Base-by-base conservation (phyloP, 2,113 vertebrate genomes). In the Cricetomys ansorgei region DNA sequence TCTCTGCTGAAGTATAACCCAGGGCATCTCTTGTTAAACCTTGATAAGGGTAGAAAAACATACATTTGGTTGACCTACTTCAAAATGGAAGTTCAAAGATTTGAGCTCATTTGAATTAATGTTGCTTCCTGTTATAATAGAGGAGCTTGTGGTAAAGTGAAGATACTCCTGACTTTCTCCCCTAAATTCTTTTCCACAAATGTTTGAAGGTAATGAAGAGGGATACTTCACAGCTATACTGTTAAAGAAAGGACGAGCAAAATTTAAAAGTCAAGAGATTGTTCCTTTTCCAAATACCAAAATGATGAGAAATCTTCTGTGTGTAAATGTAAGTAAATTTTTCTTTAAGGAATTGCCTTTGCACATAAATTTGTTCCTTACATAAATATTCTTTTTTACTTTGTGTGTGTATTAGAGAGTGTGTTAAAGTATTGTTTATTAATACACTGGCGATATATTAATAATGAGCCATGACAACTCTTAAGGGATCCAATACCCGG, bases 301-400 rank as follows among this genome's bases (percentile, higher is more conserved):
- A 83, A 99, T 99, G 99, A 99, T 99, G 99, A 99, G 99, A 97
- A 99, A 99, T 97, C 99, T 99, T 88, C 98, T 99, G 27, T 96
- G 99, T 94, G 99, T 99, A 88, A 98, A 99, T 97, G 99, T 99
- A 97, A 97, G 99, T 76, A 85, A 37, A 25, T 94, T 90, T 65
- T 64, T 88, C 64, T 86, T 69, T 57, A 50, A 84, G 48, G 3
- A 1, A 59, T 87, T 93, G 3, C 2, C 15, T 75, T 59, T 89
- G 83, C 40, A 88, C 40, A 67, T 85, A 81, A 88, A 59, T 92
- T 70, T 94, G 31, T 13, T 69, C 23, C 29, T 91, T 45, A 21
- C 40, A 11, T 53, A 10, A 0, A 23, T 15, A 40, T 43, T 92
- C 5, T 92, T 80, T 91, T 75, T 53, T 79, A 17, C 9, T 23